Evolutionary conservation across 2,797 vertebrate genomes (phyloP).

Genomic region (Pygocentrus nattereri): DNA sequence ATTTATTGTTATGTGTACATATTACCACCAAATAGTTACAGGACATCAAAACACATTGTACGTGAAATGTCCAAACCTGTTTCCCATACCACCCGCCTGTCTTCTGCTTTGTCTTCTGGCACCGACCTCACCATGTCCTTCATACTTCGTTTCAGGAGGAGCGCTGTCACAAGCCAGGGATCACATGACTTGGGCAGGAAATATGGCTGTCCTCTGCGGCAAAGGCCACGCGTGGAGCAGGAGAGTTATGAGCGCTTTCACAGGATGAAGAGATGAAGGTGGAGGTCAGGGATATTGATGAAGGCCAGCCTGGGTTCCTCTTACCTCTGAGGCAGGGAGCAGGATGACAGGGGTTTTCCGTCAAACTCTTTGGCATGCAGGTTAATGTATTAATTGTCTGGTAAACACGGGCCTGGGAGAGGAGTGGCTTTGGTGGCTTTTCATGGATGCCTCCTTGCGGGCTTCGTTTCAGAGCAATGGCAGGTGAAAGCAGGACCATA

Average conservation of each 20-base stretch:
- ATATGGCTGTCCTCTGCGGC: constrained; percentile 51
- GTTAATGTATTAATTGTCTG: constrained; percentile 61
- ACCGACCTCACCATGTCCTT: constrained; percentile 51
- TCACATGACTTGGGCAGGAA: constrained; percentile 55
- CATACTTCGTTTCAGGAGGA: constrained; percentile 39
- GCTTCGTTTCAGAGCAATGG: too few relatives aligned
- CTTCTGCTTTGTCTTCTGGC: constrained; percentile 16
- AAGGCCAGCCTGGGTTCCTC: constrained; percentile 29
- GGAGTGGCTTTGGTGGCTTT: constrained; percentile 11
- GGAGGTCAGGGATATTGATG: constrained; percentile 55
- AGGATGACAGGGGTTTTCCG: constrained; percentile 44
- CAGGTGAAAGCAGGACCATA: background rate
- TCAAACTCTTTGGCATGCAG: constrained; percentile 53
- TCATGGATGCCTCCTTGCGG: constrained; percentile 1
- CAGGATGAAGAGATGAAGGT: constrained; percentile 49
- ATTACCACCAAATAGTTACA: background rate
- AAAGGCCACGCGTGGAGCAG: constrained; percentile 45
- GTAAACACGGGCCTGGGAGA: constrained; percentile 48
- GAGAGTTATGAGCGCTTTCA: constrained; percentile 56
- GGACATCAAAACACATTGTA: background rate
- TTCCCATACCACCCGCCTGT: constrained; percentile 4
- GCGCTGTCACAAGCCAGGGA: constrained; percentile 44
- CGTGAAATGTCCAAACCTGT: constrained; percentile 23
- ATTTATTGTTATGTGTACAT: background rate
- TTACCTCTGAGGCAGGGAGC: constrained; percentile 43